These are phyloP conservation scores for Holcopasites calliopsidis DNA, from an alignment of 1,140 invertebrate species.

Conservation along the genomic window DNA sequence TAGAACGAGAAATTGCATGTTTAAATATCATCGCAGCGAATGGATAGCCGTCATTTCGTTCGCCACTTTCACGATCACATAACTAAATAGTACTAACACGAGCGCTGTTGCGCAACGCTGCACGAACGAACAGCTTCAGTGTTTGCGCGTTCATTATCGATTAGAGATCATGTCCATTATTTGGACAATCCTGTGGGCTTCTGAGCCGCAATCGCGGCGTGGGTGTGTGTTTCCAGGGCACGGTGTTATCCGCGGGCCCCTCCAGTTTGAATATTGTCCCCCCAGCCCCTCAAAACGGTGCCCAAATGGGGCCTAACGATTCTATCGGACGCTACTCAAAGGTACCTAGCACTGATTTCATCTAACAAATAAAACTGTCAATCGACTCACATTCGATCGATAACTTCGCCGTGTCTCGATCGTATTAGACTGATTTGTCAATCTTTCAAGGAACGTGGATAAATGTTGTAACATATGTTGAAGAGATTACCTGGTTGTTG, in stretches of 20 bases:
- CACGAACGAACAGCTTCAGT: conserved; percentile 32
- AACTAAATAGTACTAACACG: conserved; percentile 53
- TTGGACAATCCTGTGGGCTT: conserved; percentile 54
- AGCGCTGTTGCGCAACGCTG: conserved; percentile 46
- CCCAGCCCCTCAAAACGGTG: conserved; percentile 61
- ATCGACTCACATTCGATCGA: not conserved
- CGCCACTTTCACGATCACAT: conserved; percentile 53
- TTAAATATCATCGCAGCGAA: conserved; percentile 40
- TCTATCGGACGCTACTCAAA: conserved; percentile 67
- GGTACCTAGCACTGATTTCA: conserved; percentile 66
- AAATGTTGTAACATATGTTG: conserved; percentile 32
- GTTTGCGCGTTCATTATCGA: not conserved
- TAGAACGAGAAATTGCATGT: conserved; percentile 49
- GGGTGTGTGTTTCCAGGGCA: conserved; percentile 69
- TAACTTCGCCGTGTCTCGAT: not conserved
- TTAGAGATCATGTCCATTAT: not conserved
- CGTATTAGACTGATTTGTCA: not conserved
- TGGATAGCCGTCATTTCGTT: conserved; percentile 23
- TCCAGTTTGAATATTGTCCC: conserved; percentile 66
- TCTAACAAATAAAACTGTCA: conserved; percentile 41
- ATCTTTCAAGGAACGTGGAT: too few species aligned
- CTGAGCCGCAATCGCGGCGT: conserved; percentile 59
- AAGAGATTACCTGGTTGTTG: conserved; percentile 30
- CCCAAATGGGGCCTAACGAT: conserved; percentile 64
- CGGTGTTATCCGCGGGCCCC: conserved; percentile 61